Conservation (phyloP, 2,888 invertebrate genomes). For the Gandaritis pyraliata region DNA sequence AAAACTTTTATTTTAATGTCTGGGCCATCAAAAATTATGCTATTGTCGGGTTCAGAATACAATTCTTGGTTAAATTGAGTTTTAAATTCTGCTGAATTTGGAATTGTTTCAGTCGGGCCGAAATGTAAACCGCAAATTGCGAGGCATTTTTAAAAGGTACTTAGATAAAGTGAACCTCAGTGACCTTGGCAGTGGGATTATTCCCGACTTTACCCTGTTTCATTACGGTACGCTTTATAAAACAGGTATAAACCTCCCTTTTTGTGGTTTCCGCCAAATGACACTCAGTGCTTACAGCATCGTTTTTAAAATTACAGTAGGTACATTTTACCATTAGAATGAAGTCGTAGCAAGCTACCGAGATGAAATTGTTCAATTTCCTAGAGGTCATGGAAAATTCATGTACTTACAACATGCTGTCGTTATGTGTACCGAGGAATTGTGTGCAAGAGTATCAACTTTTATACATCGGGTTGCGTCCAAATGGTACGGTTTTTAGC, state of each 20-base stretch:
- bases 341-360: constrained; percentile 3
- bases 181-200: constrained; percentile 19
- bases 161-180: constrained; percentile 1
- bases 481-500: no score
- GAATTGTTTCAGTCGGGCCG: constrained; percentile 11
- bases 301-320: constrained; percentile 1
- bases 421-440: constrained; percentile 14
- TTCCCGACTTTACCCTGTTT: constrained; percentile 8
- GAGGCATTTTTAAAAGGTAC: constrained; percentile 7
- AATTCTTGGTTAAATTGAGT: constrained; percentile 14
- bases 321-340: not conserved
- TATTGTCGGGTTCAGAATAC: constrained; percentile 31
- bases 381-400: constrained; percentile 16
- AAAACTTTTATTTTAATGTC: constrained; percentile 41
- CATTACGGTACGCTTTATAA: constrained; percentile 3
- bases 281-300: constrained; percentile 1
- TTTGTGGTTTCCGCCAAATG: constrained; percentile 6
- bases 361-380: constrained; percentile 21
- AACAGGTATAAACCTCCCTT: not conserved
- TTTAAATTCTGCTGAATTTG: constrained; percentile 16
- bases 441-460: constrained; percentile 19
- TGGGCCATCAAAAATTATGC: constrained; percentile 38
- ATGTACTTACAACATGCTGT: constrained; percentile 16
- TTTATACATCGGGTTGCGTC: constrained; percentile 1
- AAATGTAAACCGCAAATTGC: constrained; percentile 22